phyloP scores from a whole-genome alignment of 1,140 invertebrate species.

The Uloborus diversus region DNA sequence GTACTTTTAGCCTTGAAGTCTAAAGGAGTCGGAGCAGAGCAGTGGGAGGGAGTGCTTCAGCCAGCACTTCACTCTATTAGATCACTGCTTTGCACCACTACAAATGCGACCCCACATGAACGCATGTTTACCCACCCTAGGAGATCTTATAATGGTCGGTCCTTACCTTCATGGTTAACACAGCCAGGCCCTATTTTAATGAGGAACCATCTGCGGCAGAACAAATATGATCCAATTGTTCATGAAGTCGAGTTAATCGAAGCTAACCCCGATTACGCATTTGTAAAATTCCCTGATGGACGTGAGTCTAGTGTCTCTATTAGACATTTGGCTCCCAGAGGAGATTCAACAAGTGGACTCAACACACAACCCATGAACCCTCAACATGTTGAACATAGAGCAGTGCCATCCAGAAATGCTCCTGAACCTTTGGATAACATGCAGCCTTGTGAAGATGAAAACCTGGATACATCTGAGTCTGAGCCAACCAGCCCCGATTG shows the following conservation, averaged over 20 bases:
- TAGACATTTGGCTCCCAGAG: conserved; percentile 11
- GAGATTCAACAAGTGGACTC: too few relatives aligned
- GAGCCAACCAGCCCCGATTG: not conserved
- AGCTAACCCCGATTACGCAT: too few relatives aligned
- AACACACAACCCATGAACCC: too few relatives aligned
- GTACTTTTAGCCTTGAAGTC: conserved; percentile 39
- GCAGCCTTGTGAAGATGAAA: not conserved
- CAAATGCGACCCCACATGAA: conserved; percentile 50
- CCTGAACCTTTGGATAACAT: not conserved
- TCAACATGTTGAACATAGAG: not conserved
- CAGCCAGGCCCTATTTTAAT: conserved; percentile 9
- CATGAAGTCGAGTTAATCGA: conserved; percentile 7
- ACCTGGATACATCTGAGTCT: not conserved
- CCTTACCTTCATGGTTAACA: not conserved
- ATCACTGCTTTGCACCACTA: conserved; percentile 48
- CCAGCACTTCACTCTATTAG: conserved; percentile 12
- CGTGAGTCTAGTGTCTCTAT: conserved; percentile 1
- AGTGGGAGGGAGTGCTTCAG: conserved; percentile 21
- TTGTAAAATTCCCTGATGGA: conserved; percentile 10
- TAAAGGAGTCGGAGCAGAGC: conserved; percentile 11
- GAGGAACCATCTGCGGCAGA: not conserved
- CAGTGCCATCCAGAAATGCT: not conserved
- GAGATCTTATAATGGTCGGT: not conserved
- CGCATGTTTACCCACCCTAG: not conserved
- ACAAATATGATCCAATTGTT: conserved; percentile 7